Conservation (phyloP, 2,888 invertebrate species). For the Calephelis perditalis region DNA sequence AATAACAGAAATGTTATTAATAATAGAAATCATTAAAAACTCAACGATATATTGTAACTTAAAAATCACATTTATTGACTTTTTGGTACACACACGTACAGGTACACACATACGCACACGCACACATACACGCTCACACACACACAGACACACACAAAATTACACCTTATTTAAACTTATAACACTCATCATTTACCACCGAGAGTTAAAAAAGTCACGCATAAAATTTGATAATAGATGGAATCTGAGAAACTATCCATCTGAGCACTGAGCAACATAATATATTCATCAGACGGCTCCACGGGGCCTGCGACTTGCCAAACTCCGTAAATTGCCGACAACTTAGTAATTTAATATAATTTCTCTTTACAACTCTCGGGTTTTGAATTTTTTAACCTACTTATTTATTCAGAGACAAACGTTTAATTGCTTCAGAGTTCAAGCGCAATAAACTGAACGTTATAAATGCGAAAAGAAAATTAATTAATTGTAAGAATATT, state of each 20-base stretch:
- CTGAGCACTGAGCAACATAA: conserved; percentile 41
- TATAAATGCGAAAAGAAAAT: conserved; percentile 1
- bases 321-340: conserved; percentile 25
- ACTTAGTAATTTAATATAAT: conserved; percentile 22
- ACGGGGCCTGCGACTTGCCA: conserved; percentile 31
- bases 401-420: conserved; percentile 17
- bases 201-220: conserved; percentile 24
- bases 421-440: conserved; percentile 11
- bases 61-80: no score
- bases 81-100: no score
- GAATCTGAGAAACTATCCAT: conserved; percentile 36
- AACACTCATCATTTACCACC: no score
- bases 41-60: no score
- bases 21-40: no score
- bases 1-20: no score
- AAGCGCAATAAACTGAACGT: conserved; percentile 1
- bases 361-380: conserved; percentile 20
- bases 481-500: neutral
- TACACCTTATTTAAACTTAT: no score
- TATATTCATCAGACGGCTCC: conserved; percentile 46
- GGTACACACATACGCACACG: no score
- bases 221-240: conserved; percentile 29
- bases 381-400: conserved; percentile 18
- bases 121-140: no score
- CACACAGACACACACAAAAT: no score